Base-by-base conservation (phyloP, 2,888 invertebrate species). In the Theretra japonica region DNA sequence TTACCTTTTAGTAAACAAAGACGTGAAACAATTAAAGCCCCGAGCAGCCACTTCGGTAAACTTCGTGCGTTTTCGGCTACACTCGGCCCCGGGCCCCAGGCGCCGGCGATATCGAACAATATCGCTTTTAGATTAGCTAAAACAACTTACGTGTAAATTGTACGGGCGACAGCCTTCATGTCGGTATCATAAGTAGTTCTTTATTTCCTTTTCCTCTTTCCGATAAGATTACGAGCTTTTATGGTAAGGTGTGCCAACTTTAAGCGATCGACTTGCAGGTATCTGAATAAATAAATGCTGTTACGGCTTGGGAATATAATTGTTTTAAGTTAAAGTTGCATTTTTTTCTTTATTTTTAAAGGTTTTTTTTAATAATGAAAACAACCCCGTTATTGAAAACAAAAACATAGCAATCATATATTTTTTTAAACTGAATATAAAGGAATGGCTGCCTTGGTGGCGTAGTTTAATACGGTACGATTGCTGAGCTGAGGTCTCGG, bases 61-160 rank as follows among this genome's bases (percentile, higher is more conserved):
- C 21, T 70, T 73, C 70, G 68, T 48, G 69, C 11, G 60, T 48
- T 70, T 71, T 69, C 57, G 70, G 72, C 68, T 69, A 69, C 53
- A 50, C 62, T 68, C 69, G 65, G 25, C 17, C 48, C 25, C 53
- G 70, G 75, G 75, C 76, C 48, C 25, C 53, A 72, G 75, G 76
- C 76, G 76, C 76, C 76, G 58, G 23, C 62, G 73, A 73, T 76
- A 75, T 75, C 75, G 58, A 60, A 72, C 68, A 71, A 71, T 73
- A 76, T 76, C 75, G 33, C 57, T 70, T 71, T 41, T 68, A 73
- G 73, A 73, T 73, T 73, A 70, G 70, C 70, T 73, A 73, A 73
- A 73, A 73, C 73, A 70, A 70, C 58, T 73, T 70, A 70, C 73
- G 50, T 73, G 73, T 73, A 69, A 50, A 60, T 70, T 73, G 56